Evolutionary conservation across 2,797 vertebrate species (phyloP), one percentile per base, ranked within the genome.

Genomic region (Ambastaia sidthimunki): DNA sequence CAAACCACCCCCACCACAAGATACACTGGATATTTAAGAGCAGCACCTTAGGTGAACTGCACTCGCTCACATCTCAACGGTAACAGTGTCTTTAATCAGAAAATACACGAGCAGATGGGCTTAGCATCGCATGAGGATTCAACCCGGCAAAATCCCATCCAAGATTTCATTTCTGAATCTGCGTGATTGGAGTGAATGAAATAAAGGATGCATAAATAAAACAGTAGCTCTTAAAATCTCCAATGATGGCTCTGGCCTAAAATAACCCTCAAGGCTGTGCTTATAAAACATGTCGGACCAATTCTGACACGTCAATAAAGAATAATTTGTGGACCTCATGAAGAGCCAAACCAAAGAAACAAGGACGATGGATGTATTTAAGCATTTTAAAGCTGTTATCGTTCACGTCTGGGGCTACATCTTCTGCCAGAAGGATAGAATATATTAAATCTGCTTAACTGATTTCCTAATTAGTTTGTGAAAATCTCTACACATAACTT

Each of bases 21-120:
- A 77, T 82, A 74, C 66, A 21, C 18, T 60, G 34, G 60, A 76
- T 79, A 76, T 83, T 85, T 85, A 82, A 76, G 71, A 54, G 71
- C 63, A 77, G 63, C 81, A 83, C 82, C 62, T 68, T 70, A 57
- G 47, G 67, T 79, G 73, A 62, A 65, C 76, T 74, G 19, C 19
- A 11, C 52, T 73, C 55, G 70, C 55, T 66, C 54, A 72, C 69
- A 71, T 80, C 66, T 71, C 57, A 80, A 68, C 52, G 59, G 37
- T 68, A 74, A 55, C 19, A 3, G 21, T 44, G 25, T 62, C 65
- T 80, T 19, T 52, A 81, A 68, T 75, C 65, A 41, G 37, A 54
- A 48, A 68, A 70, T 50, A 70, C 48, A 25, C 10, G n/a, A 37
- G 66, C 76, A 71, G 67, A 78, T 78, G 57, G n/a, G 54, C 34